A percentile compares a stretch with the other conserved stretches of the same genome.
Evolutionary conservation across 2,888 invertebrate species (phyloP).

Genomic region (Coelogynopora nodosa): DNA sequence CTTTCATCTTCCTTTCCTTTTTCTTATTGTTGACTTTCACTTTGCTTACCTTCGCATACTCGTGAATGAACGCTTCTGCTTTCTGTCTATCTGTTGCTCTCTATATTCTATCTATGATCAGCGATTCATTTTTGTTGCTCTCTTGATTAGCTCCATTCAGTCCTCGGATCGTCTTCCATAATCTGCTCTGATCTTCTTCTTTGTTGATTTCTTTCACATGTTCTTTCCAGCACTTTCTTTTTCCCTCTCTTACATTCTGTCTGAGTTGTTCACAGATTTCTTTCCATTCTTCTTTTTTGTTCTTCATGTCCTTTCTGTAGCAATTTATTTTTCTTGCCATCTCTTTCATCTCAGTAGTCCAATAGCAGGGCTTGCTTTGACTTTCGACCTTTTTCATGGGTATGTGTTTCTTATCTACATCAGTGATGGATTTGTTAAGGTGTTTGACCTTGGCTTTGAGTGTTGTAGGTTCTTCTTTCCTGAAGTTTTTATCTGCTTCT

Average conservation of each 20-base stretch:
- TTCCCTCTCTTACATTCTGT: not conserved
- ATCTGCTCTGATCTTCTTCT: not conserved
- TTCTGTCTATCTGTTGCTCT: not conserved
- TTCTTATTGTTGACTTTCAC: not conserved
- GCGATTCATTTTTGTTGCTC: not conserved
- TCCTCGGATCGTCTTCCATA: not conserved
- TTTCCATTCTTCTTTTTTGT: not conserved
- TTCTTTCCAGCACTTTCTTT: not conserved
- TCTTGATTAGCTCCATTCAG: not conserved
- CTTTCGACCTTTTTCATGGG: not conserved
- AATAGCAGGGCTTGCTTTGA: not conserved
- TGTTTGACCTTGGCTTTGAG: not conserved
- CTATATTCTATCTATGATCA: not conserved
- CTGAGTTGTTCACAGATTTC: not conserved
- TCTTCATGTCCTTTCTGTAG: not conserved
- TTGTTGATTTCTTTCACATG: not conserved
- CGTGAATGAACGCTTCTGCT: not conserved
- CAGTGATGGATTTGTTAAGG: not conserved
- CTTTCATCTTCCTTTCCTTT: not conserved
- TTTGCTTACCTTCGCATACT: not conserved
- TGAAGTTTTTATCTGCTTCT: not conserved
- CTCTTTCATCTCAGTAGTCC: not conserved
- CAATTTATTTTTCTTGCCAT: not conserved
- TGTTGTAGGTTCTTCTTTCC: not conserved
- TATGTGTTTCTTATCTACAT: not conserved